Evolutionary conservation across 2,888 invertebrate genomes (phyloP).

Genomic region (Troides helena): DNA sequence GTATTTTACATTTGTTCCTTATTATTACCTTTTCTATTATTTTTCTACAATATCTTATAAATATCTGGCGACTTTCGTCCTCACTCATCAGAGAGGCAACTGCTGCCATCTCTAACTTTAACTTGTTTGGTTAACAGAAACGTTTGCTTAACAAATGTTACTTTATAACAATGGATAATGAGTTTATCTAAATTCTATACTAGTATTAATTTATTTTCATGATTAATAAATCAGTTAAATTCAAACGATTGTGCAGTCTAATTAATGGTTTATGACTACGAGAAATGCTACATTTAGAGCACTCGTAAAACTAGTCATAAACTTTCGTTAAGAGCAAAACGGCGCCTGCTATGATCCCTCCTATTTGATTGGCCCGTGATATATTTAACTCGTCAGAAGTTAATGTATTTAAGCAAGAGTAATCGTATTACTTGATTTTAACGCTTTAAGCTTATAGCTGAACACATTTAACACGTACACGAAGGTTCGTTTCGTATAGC

Average conservation of each 20-base stretch:
- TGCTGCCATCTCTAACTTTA: too few relatives aligned
- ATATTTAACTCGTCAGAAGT: constrained; percentile 13
- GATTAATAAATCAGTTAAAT: not conserved
- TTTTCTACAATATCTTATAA: too few relatives aligned
- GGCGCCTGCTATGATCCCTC: constrained; percentile 10
- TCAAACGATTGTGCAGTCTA: not conserved
- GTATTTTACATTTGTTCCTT: too few relatives aligned
- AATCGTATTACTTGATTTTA: not conserved
- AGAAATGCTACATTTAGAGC: constrained; percentile 8
- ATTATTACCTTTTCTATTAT: too few relatives aligned
- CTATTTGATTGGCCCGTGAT: constrained; percentile 11
- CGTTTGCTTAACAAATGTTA: too few relatives aligned
- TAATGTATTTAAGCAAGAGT: constrained; percentile 1
- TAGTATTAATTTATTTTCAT: not conserved
- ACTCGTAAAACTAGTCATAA: constrained; percentile 17
- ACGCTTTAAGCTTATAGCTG: not conserved
- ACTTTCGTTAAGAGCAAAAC: constrained; percentile 15
- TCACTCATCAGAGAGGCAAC: too few relatives aligned
- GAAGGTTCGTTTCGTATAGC: not conserved
- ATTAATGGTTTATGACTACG: not conserved
- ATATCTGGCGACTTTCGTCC: too few relatives aligned
- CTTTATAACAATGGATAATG: not conserved
- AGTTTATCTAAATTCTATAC: not conserved
- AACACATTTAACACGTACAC: not conserved
- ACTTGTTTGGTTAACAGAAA: too few relatives aligned